Base-by-base conservation (phyloP, 1,140 invertebrate species). In the Anagrus nilaparvatae region DNA sequence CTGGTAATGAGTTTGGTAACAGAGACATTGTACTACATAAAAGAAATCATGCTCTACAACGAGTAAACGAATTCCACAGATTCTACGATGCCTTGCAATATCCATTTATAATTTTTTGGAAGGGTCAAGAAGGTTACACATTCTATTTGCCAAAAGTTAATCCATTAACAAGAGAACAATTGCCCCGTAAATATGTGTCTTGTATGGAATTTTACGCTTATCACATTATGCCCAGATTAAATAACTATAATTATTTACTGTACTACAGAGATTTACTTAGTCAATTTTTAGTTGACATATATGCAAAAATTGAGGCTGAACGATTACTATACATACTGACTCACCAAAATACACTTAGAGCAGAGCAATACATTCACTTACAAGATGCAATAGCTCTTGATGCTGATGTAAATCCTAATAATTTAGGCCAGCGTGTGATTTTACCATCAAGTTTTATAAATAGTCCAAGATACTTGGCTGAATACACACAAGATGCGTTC, bases 241-340 rank as follows among this genome's bases (percentile, higher is more conserved):
- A 47, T 24, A 16, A 39, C 14, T 10, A 28, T 10, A 53, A 53
- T 24, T 18, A 41, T 25, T 37, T 49, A 4, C 34, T 35, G n/a
- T 23, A 39, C 34, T 49, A 9, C 36, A 13, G 44, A 28, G 40
- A 50, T 30, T 36, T 60, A 3, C 45, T 40, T 16, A 53, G 62
- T 36, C 54, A 71, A 44, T 69, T 55, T 56, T 40, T 65, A 12
- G 64, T 71, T 2, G 64, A 74, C 51, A 66, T 70, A 55, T 71
- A 66, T 53, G 61, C 58, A 5, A 73, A 72, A 61, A 61, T 73
- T 34, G 67, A 71, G 58, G 63, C 45, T 29, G 61, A 67, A 52
- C 48, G 65, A 33, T 49, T 67, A 10, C 43, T 48, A 25, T 71
- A 50, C 44, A 61, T 70, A 14, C 28, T 55, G 41, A 49, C 54